Evolutionary conservation across 2,797 vertebrate genomes (phyloP).

Genomic region (Hirundo rustica): DNA sequence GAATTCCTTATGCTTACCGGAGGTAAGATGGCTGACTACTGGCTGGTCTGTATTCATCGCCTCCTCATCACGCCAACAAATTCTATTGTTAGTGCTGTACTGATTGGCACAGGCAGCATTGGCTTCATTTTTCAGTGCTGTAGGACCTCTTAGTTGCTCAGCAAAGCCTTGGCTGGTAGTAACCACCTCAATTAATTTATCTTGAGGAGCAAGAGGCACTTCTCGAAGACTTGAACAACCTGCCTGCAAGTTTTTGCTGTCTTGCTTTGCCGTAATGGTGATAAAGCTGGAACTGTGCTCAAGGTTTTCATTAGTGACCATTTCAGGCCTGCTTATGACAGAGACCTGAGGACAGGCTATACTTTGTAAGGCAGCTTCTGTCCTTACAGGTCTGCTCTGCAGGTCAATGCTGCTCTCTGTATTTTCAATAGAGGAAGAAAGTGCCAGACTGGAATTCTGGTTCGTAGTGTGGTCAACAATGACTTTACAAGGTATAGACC

Average conservation of each 20-base stretch:
- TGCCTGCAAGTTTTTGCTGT: conserved; percentile 68
- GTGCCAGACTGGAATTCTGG: conserved; percentile 75
- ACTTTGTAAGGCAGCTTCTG: conserved; percentile 74
- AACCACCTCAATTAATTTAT: conserved; percentile 68
- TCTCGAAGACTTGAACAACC: conserved; percentile 70
- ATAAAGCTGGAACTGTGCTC: conserved; percentile 72
- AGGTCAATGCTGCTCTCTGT: conserved; percentile 70
- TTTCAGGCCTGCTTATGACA: conserved; percentile 82
- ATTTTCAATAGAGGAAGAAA: conserved; percentile 72
- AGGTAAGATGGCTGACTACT: conserved; percentile 39
- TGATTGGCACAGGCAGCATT: conserved; percentile 66
- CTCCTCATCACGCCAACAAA: conserved; percentile 79
- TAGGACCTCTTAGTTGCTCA: conserved; percentile 70
- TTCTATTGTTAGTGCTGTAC: conserved; percentile 69
- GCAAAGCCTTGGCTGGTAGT: conserved; percentile 66
- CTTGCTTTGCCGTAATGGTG: conserved; percentile 65
- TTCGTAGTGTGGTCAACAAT: conserved; percentile 83
- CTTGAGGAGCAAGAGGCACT: conserved; percentile 70
- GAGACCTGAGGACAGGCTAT: conserved; percentile 81
- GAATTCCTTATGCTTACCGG: conserved; percentile 75
- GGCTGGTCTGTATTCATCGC: conserved; percentile 70
- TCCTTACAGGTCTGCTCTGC: conserved; percentile 74
- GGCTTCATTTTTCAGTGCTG: conserved; percentile 72
- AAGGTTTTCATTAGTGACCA: conserved; percentile 61
- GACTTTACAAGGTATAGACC: conserved; percentile 84